Base-by-base conservation (phyloP, 2,113 vertebrate species). In the Vulpes ferrilata region DNA sequence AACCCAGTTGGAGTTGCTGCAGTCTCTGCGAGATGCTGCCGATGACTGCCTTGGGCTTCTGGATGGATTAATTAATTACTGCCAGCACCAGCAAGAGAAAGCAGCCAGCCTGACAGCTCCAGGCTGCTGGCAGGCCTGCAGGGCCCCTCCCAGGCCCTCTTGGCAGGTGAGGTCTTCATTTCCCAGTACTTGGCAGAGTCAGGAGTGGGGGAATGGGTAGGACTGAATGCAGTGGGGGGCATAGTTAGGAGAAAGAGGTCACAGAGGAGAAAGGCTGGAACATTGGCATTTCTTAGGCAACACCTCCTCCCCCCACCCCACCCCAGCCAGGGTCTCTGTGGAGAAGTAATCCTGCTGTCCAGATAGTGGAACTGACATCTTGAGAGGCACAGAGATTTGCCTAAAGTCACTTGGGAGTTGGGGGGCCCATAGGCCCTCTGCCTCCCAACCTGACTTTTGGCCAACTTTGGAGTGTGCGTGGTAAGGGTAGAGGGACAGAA, bases 141-240 rank as follows among this genome's bases (percentile, higher is more conserved):
- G 90, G 38, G 0, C 76, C 93, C 87, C 97, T 95, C 97, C 96
- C 43, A 60, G 97, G 67, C 96, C 67, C 95, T 80, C 85, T 94
- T 98, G 97, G 95, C 97, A 97, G 97, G 96, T 98, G 96, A 98
- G 48, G 88, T 98, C 97, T 98, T 98, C 82, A 98, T 98, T 98
- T 90, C 38, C 78, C 73, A 62, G 78, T 69, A 57, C 96, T 79
- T 92, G 95, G 93, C 94, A 94, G 82, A 88, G 85, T 16, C 32
- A 7, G 76, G 84, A 43, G 43, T 78, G 4, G 43, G 85, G 90
- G 57, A 82, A 76, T n/a, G 60, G 59, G 22, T 38, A 53, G 69
- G 48, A 30, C 23, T n/a, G 57, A 38, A 69, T 7, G n/a, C 6
- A 25, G 5, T 1, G 4, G 35, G 64, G 73, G 48, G 73, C 48